Evolutionary conservation across 37 sponge, comb jelly and placozoan genomes (phyloP).

Genomic region (Halichondria panicea): DNA sequence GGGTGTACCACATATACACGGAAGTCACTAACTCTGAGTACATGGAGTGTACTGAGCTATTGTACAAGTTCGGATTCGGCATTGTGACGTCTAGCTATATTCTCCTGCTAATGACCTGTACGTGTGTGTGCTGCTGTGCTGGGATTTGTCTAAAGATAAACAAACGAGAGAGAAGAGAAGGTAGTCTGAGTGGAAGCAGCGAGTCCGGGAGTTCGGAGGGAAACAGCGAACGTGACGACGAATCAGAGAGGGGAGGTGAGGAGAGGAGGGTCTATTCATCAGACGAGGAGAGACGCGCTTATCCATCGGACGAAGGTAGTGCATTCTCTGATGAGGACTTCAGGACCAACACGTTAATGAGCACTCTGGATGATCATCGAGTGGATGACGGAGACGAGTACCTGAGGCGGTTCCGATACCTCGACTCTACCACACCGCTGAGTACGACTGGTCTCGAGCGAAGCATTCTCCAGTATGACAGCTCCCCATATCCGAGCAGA

Average conservation of each 20-base stretch:
- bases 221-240: background rate
- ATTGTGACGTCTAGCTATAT: conserved; percentile 60
- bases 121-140: conserved; percentile 49
- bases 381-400: background rate
- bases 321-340: background rate
- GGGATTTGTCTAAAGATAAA: conserved; percentile 12
- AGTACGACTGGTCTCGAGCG: too few species aligned
- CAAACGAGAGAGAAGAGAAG: background rate
- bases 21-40: conserved; percentile 11
- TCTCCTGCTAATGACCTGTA: conserved; percentile 26
- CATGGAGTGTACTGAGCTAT: conserved; percentile 30
- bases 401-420: too few species aligned
- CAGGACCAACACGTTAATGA: background rate
- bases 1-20: conserved; percentile 53
- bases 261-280: background rate
- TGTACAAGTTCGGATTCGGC: conserved; percentile 77
- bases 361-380: background rate
- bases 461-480: conserved; percentile 1
- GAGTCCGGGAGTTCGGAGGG: background rate
- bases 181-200: background rate
- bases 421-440: too few species aligned
- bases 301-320: background rate
- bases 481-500: background rate
- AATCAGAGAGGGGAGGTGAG: background rate
- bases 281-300: background rate